Conservation (phyloP, 2,888 invertebrate species). For the Marronus borbonicus region DNA sequence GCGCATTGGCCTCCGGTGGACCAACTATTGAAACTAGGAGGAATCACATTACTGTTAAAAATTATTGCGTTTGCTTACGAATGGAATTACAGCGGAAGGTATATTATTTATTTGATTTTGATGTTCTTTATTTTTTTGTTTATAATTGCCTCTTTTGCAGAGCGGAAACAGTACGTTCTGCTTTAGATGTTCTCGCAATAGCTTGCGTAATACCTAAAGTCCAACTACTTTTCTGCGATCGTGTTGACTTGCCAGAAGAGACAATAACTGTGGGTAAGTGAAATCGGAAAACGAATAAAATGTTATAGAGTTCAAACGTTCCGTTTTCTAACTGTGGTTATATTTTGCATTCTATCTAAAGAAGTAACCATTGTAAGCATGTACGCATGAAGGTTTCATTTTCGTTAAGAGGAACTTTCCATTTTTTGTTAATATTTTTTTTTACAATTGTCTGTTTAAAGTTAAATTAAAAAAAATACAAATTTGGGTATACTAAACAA, state of each 20-base stretch:
- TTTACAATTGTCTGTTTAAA: not conserved
- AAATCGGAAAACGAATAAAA: not conserved
- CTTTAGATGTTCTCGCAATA: slow-evolving; percentile 90
- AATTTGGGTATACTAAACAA: slow-evolving; percentile 36
- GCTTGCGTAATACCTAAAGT: slow-evolving; percentile 92
- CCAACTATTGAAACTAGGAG: slow-evolving; percentile 87
- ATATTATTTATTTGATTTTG: slow-evolving; percentile 25
- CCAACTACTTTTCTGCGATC: slow-evolving; percentile 80
- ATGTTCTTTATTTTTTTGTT: slow-evolving; percentile 55
- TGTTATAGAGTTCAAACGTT: not conserved
- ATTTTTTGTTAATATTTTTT: not conserved
- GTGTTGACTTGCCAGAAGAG: slow-evolving; percentile 84
- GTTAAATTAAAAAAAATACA: slow-evolving; percentile 1
- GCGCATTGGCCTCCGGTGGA: slow-evolving; percentile 93
- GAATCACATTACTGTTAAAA: slow-evolving; percentile 85
- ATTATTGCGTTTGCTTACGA: slow-evolving; percentile 92
- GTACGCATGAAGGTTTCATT: not conserved
- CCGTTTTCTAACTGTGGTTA: not conserved
- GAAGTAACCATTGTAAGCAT: not conserved
- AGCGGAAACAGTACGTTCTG: slow-evolving; percentile 86
- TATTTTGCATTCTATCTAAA: not conserved
- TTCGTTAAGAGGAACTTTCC: not conserved
- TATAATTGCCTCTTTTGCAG: slow-evolving; percentile 68
- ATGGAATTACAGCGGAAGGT: slow-evolving; percentile 92
- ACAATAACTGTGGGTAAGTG: slow-evolving; percentile 78